These are phyloP conservation scores for Elysia crispata DNA, from an alignment of 2,888 invertebrate species.

Conservation along the genomic window DNA sequence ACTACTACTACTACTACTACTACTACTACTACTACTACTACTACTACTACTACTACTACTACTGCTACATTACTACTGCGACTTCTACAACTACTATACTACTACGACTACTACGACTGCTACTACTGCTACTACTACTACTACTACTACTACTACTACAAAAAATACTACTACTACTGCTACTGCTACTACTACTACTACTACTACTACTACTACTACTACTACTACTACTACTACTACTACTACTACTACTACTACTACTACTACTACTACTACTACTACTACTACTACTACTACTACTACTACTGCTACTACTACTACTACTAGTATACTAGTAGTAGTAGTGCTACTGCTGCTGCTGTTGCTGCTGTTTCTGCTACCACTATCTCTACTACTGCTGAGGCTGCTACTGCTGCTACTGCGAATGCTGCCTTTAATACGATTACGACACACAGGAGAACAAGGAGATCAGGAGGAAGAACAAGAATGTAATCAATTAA, in stretches of 20 bases:
- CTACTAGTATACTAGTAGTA: constrained; percentile 16
- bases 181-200: constrained; percentile 49
- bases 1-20: constrained; percentile 45
- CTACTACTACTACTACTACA: too few relatives aligned
- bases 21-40: constrained; percentile 46
- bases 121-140: too few relatives aligned
- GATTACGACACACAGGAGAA: too few relatives aligned
- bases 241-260: constrained; percentile 45
- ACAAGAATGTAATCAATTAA: too few relatives aligned
- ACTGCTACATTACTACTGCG: too few relatives aligned
- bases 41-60: constrained; percentile 48
- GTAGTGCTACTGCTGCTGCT: constrained; percentile 39
- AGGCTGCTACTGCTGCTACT: too few relatives aligned
- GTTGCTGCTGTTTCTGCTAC: constrained; percentile 37
- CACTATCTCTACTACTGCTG: constrained; percentile 37
- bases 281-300: constrained; percentile 47
- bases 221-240: constrained; percentile 48
- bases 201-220: constrained; percentile 48
- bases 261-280: constrained; percentile 36
- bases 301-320: constrained; percentile 44
- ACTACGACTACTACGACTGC: too few relatives aligned
- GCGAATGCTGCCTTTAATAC: too few relatives aligned
- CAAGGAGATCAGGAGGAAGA: too few relatives aligned
- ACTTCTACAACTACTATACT: too few relatives aligned
- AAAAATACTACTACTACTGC: constrained; percentile 44